These are phyloP conservation scores for Rhinogobius similis DNA, from an alignment of 2,113 vertebrate genomes.

Conservation along the genomic window DNA sequence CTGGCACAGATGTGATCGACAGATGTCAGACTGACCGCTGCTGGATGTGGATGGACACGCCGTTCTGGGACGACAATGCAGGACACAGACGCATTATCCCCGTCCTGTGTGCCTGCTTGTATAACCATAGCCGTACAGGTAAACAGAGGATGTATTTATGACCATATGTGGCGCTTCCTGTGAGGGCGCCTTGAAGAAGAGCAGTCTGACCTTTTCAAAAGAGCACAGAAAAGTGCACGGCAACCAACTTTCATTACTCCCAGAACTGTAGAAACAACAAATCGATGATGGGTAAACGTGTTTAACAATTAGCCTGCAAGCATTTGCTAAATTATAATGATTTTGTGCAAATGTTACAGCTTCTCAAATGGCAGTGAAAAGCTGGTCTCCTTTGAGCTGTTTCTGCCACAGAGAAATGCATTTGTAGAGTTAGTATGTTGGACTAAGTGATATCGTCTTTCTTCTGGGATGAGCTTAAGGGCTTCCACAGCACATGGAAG, in stretches of 20 bases:
- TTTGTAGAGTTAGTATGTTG: neutral
- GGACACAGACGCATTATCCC: constrained; percentile 25
- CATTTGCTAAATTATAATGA: constrained; percentile 15
- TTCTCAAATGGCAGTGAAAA: neutral
- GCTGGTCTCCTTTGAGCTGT: neutral
- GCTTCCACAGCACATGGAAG: neutral
- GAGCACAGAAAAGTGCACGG: neutral
- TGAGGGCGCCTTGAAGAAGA: constrained; percentile 9
- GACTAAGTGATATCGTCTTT: neutral
- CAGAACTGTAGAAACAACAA: constrained; percentile 5
- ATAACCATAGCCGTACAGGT: constrained; percentile 5
- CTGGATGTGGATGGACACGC: constrained; percentile 36
- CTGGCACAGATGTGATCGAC: constrained; percentile 51
- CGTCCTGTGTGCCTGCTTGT: constrained; percentile 8
- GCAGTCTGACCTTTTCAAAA: constrained; percentile 45
- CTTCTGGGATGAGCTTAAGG: neutral
- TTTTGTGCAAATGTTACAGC: constrained; percentile 17
- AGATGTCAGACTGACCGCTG: constrained; percentile 47
- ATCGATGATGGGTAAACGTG: constrained; percentile 14
- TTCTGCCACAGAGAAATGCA: neutral
- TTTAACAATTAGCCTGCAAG: constrained; percentile 14
- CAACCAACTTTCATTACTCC: neutral
- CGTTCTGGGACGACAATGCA: constrained; percentile 40
- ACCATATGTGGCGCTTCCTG: constrained; percentile 27
- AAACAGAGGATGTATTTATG: neutral